phyloP scores from a whole-genome alignment of 2,113 vertebrate species.

The Trochalopteron elliotii region DNA sequence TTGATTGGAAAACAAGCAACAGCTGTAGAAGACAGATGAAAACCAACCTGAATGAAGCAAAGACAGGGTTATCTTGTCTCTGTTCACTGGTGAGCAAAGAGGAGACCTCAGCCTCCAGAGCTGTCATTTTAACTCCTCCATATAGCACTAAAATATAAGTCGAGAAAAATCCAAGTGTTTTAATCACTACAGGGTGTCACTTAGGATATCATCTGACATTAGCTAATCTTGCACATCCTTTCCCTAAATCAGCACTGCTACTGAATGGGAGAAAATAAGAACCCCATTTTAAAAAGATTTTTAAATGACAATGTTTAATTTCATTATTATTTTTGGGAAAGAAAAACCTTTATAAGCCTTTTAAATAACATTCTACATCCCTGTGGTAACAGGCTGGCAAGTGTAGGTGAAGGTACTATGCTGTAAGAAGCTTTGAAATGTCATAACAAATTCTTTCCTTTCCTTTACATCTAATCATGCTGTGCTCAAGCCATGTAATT shows the following conservation, averaged over 20 bases:
- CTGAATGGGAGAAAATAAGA: conserved; percentile 10
- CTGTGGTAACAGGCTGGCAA: conserved; percentile 21
- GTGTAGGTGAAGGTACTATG: conserved; percentile 12
- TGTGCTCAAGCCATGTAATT: background rate
- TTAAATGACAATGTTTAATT: conserved; percentile 40
- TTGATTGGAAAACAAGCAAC: background rate
- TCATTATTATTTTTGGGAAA: conserved; percentile 34
- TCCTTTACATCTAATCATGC: background rate
- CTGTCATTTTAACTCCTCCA: background rate
- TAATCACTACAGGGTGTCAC: background rate
- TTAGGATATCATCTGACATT: background rate
- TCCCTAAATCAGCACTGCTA: background rate
- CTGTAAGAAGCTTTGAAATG: conserved; percentile 65
- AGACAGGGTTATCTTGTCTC: background rate
- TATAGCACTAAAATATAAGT: background rate
- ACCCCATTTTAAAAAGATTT: conserved; percentile 26
- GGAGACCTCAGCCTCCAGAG: background rate
- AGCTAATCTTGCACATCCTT: conserved; percentile 16
- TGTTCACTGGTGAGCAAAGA: background rate
- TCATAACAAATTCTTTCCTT: conserved; percentile 29
- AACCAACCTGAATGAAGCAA: background rate
- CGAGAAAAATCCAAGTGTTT: background rate
- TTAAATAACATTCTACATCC: conserved; percentile 50
- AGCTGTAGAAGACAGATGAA: background rate
- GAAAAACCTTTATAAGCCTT: conserved; percentile 40